Base-by-base conservation (phyloP, 2,113 vertebrate species). In the Ardeotis arabs region DNA sequence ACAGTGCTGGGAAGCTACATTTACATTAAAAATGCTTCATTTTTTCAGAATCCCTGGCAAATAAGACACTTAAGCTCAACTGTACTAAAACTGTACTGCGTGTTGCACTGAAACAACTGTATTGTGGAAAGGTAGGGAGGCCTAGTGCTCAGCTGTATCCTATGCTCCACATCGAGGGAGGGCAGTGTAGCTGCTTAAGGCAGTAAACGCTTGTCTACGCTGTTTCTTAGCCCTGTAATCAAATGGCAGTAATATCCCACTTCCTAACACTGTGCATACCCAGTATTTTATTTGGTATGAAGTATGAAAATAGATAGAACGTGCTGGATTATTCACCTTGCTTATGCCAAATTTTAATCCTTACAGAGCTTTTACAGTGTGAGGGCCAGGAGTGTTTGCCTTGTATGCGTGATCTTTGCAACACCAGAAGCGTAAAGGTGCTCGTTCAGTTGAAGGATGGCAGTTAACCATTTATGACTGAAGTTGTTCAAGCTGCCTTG, bases 1-100 rank as follows among this genome's bases (percentile, higher is more conserved):
- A 60, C 73, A 95, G 95, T 93, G 87, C 68, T 91, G 84, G 84
- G 86, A 84, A 95, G 85, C 74, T 70, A 47, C 22, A 52, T 76
- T 73, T 72, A 82, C 44, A 33, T 81, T 70, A 67, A 69, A 88
- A 73, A 33, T 49, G 56, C 58, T 91, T 86, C 14, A 7, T 78
- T 74, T 87, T 85, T 86, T 75, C 80, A 74, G 53, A 59, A 22
- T 72, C 41, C 89, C 62, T 95, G 73, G 33, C 94, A 79, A 75
- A 41, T 39, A 55, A 87, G 84, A 80, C 56, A 74, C 9, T 1
- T 39, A 70, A 62, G 45, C 81, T 87, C 44, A 72, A 37, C 28
- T 84, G 53, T 76, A 45, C 89, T 50, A 45, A 63, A 79, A n/a
- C 63, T 16, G 29, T 70, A 21, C 64, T 56, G 59, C 21, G 9